Percentiles rank a stretch among this genome's conserved stretches.
These are phyloP conservation scores for Stenoptilia bipunctidactyla DNA, from an alignment of 2,888 invertebrate genomes.

Conservation along the genomic window DNA sequence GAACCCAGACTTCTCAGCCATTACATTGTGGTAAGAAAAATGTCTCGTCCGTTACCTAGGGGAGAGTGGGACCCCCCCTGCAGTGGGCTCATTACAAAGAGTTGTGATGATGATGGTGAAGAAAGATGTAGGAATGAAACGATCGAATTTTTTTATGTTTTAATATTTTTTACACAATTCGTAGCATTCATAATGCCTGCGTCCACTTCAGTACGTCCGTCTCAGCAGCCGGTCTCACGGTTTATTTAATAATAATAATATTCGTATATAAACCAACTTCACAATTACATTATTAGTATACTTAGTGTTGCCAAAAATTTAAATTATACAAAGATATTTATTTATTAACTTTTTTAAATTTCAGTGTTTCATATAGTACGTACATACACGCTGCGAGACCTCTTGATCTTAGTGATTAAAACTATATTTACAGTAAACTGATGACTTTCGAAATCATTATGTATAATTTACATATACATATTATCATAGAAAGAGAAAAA, in stretches of 20 bases:
- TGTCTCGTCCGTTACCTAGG: too few relatives aligned
- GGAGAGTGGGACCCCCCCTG: too few relatives aligned
- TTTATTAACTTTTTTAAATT: constrained; percentile 28
- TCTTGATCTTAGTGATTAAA: constrained; percentile 41
- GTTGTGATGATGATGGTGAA: too few relatives aligned
- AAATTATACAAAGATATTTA: constrained; percentile 63
- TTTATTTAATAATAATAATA: constrained; percentile 36
- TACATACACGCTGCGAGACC: constrained; percentile 47
- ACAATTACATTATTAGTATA: background rate
- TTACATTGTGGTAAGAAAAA: too few relatives aligned
- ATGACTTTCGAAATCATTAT: constrained; percentile 59
- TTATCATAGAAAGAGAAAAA: constrained; percentile 61
- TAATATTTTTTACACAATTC: constrained; percentile 73
- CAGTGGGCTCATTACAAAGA: too few relatives aligned
- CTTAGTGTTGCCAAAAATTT: constrained; percentile 25
- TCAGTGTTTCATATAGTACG: constrained; percentile 19
- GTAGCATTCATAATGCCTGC: constrained; percentile 73
- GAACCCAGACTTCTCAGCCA: too few relatives aligned
- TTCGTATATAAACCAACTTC: constrained; percentile 32
- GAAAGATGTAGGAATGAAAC: constrained; percentile 50
- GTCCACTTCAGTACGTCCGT: constrained; percentile 41
- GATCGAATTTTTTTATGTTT: constrained; percentile 60
- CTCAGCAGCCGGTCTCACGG: constrained; percentile 39
- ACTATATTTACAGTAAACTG: constrained; percentile 64
- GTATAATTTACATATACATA: constrained; percentile 65